Percentiles rank a stretch among this genome's conserved stretches.
Conservation (phyloP, 2,888 invertebrate species). For the Drosophila bunnanda region DNA sequence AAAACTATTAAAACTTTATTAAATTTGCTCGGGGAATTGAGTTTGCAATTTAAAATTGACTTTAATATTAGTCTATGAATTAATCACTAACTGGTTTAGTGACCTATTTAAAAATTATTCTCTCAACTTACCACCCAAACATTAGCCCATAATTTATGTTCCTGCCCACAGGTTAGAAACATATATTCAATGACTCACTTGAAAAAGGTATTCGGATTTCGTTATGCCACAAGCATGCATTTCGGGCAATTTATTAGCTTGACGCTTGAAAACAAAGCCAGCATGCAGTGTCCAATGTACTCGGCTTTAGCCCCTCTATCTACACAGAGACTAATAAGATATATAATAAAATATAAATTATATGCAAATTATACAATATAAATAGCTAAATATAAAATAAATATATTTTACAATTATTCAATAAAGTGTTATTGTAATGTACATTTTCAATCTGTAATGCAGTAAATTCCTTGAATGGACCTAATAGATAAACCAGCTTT, state of each 20-base stretch:
- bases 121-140: neutral
- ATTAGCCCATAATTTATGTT: neutral
- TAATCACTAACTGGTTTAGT: neutral
- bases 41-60: neutral
- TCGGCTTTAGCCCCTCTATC: constrained; percentile 14
- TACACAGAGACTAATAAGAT: constrained; percentile 1
- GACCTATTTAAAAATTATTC: constrained; percentile 3
- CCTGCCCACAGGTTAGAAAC: neutral
- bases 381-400: too few relatives aligned
- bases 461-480: neutral
- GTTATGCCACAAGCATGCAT: constrained; percentile 31
- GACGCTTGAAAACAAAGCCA: constrained; percentile 44
- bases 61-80: neutral
- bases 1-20: neutral
- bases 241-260: constrained; percentile 21
- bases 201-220: constrained; percentile 46
- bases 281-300: constrained; percentile 44
- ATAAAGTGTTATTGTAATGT: neutral
- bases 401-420: neutral
- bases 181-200: constrained; percentile 21
- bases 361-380: too few relatives aligned
- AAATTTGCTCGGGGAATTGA: neutral
- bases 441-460: neutral
- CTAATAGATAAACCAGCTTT: neutral
- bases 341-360: neutral